Base-by-base conservation (phyloP, 2,888 invertebrate genomes). In the Polylopha cassiicola region DNA sequence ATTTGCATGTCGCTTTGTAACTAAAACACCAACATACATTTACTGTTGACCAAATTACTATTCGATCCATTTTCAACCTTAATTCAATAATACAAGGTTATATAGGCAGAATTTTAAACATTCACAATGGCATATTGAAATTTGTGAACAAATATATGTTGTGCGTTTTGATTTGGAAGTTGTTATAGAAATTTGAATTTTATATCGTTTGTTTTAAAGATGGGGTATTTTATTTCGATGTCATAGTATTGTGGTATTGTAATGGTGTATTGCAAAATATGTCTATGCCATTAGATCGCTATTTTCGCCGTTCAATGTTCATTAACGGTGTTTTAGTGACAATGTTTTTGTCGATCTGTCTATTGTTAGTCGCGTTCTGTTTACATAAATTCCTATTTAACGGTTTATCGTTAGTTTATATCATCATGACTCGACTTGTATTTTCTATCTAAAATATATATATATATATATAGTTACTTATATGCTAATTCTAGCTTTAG, bases 1-100 rank as follows among this genome's bases (percentile, higher is more conserved):
- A 49, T 49, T 49, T 49, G 49, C 49, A 49, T 49, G 47, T 30
- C 18, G 48, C 46, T 46, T 48, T 48, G 48, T 48, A 24, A 37
- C 37, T 37, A 26, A 39, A 33, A 44, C 22, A 46, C 44, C 26
- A 43, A 30, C 10, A 37, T 39, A 26, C 5, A 10, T 24, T 15
- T 39, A 14, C 23, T 3, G 10, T n/a, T 20, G n/a, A 5, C 9
- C 3, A 11, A 34, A 34, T 20, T 3, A 10, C 18, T n/a, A 29
- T 6, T 2, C 6, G 2, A 15, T 2, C 10, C 2, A 16, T 20
- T 20, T 29, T 3, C 2, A 16, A 4, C 11, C 22, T 22, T 29
- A 8, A 15, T 5, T 2, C 4, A 8, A 16, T 28, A 7, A 10
- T 2, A 17, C 7, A 22, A 16, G 15, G 5, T n/a, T 7, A 4